Conservation (phyloP, 2,888 invertebrate species). For the Polyploca ridens region DNA sequence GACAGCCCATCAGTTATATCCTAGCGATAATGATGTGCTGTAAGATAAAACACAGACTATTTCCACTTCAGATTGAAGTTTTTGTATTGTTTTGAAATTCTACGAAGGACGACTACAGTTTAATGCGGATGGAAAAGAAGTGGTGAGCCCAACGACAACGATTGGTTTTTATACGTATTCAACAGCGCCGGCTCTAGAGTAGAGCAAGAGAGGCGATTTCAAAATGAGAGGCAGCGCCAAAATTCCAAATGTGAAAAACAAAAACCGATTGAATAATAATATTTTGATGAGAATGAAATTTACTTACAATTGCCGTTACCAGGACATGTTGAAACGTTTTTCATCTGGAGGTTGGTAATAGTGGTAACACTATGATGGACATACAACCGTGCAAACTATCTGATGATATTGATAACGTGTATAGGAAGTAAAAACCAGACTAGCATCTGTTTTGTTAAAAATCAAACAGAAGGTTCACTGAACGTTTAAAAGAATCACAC, state of each 20-base stretch:
- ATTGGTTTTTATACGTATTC: too few relatives aligned
- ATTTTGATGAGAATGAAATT: too few relatives aligned
- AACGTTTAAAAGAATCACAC: constrained; percentile 2
- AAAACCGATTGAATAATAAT: too few relatives aligned
- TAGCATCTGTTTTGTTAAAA: neutral
- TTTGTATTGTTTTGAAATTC: neutral
- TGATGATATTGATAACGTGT: neutral
- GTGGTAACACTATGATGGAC: too few relatives aligned
- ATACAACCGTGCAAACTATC: neutral
- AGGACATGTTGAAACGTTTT: neutral
- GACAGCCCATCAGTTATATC: constrained; percentile 33
- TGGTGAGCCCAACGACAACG: too few relatives aligned
- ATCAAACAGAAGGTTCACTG: neutral
- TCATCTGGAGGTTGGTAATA: too few relatives aligned
- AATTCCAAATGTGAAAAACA: too few relatives aligned
- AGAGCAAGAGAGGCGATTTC: too few relatives aligned
- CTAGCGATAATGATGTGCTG: constrained; percentile 19
- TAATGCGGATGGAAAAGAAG: too few relatives aligned
- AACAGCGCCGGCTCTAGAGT: too few relatives aligned
- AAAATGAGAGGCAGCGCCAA: too few relatives aligned
- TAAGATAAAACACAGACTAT: constrained; percentile 4
- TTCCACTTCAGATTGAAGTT: neutral
- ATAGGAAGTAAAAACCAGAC: neutral
- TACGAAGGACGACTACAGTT: neutral
- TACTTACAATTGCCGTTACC: too few relatives aligned